Base-by-base conservation (phyloP, 2,888 invertebrate species). In the Eupithecia subfuscata region DNA sequence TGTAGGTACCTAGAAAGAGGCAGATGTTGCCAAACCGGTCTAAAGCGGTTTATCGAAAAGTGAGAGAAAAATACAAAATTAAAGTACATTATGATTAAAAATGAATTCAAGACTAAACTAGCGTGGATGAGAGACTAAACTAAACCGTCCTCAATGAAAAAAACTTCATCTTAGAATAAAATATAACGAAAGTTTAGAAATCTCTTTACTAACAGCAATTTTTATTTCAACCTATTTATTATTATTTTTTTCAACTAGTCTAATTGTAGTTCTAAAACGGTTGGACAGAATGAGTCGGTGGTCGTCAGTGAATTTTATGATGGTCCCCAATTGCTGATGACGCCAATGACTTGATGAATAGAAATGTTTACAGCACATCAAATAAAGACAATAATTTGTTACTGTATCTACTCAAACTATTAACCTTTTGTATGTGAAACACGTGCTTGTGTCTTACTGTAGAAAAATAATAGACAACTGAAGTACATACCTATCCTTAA, bases 281-380 rank as follows among this genome's bases (percentile, higher is more conserved):
- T 65, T 37, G n/a, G 5, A 40, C 9, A 37, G n/a, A 67, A 40
- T 56, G 56, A 25, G 25, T 25, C 25, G 25, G 25, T 56, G 60
- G 25, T 34, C 64, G 34, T 37, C 40, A 9, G 12, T n/a, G 37
- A 67, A 12, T 37, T 67, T 67, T 37, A 67, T 37, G 65, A 67
- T 37, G 5, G 40, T 67, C 65, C 22, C 65, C 65, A 67, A 67
- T 67, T 67, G 30, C 63, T 63, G 34, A 60, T 34, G 30, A 64
- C 64, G 64, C 34, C 64, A 34, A 34, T 18, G 34, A 12, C 25
- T 12, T 60, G 60, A 60, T 60, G 22, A 25, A 25, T 60, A 60
- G 4, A 60, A 60, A 60, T 60, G 60, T 60, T 12, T 14, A 60
- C 12, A 60, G 12, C 60, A 12, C 25, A 6, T 25, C 12, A 8